Evolutionary conservation across 2,113 vertebrate species (phyloP).

Genomic region (Antigone vipio): DNA sequence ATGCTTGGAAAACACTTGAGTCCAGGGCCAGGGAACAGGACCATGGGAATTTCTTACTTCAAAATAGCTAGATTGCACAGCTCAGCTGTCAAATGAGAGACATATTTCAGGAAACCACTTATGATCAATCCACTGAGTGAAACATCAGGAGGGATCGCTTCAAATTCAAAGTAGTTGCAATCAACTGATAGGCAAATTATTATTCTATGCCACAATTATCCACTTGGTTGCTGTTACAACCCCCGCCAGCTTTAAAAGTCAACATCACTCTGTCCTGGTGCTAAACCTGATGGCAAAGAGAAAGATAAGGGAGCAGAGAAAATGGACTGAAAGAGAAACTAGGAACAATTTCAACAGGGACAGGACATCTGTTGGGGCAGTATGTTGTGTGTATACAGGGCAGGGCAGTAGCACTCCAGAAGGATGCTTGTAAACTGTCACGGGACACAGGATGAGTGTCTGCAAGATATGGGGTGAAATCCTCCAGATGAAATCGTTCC

Average conservation of each 20-base stretch:
- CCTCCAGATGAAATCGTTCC: background rate
- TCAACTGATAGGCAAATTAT: conserved; percentile 19
- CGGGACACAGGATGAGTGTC: background rate
- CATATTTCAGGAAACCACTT: background rate
- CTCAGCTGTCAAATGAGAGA: background rate
- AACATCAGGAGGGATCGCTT: background rate
- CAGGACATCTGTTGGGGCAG: background rate
- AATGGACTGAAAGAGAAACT: background rate
- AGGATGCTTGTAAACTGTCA: background rate
- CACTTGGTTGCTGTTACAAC: conserved; percentile 21
- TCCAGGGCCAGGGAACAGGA: background rate
- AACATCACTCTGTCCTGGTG: background rate
- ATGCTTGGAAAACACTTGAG: background rate
- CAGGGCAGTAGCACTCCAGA: background rate
- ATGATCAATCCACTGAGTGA: background rate
- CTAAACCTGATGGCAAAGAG: background rate
- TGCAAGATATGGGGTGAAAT: background rate
- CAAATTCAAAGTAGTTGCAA: conserved; percentile 28
- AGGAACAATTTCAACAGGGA: background rate
- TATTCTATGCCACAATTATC: conserved; percentile 18
- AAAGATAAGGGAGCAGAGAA: background rate
- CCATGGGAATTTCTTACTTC: background rate
- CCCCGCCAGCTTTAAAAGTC: background rate
- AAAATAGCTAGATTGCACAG: background rate
- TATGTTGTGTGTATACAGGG: background rate